phyloP scores from a whole-genome alignment of 2,113 vertebrate genomes.

The Macquaria australasica region DNA sequence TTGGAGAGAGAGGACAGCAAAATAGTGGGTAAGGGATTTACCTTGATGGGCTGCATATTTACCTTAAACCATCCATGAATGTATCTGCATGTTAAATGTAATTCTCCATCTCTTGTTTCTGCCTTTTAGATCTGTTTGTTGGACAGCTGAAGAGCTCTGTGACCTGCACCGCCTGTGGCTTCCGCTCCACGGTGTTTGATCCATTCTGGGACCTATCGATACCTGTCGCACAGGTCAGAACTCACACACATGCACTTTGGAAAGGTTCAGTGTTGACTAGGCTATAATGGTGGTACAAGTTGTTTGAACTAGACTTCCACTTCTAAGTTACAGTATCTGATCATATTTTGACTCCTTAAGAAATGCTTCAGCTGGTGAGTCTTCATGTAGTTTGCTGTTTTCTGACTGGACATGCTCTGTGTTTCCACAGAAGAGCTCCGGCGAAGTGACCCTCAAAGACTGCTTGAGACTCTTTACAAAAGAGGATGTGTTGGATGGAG shows the following conservation, averaged over 20 bases:
- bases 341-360: neutral
- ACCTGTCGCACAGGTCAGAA: conserved; percentile 92
- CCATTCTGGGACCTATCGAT: conserved; percentile 98
- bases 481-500: conserved; percentile 95
- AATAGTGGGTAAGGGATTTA: conserved; percentile 87
- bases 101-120: neutral
- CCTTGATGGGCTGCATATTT: neutral
- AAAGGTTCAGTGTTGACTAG: neutral
- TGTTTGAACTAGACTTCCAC: neutral
- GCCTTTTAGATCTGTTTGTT: conserved; percentile 91
- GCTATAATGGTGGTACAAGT: neutral
- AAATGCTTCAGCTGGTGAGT: neutral
- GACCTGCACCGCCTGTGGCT: conserved; percentile 93
- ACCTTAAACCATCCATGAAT: neutral
- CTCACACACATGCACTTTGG: neutral
- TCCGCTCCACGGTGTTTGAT: conserved; percentile 95
- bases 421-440: conserved; percentile 85
- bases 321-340: neutral
- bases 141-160: conserved; percentile 97
- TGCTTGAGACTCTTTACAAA: conserved; percentile 96
- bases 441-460: conserved; percentile 93
- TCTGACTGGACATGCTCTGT: neutral
- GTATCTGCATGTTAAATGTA: neutral
- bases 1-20: conserved; percentile 95
- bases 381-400: neutral